These are phyloP conservation scores for Plotosus lineatus DNA, from an alignment of 2,113 vertebrate species.

Conservation along the genomic window DNA sequence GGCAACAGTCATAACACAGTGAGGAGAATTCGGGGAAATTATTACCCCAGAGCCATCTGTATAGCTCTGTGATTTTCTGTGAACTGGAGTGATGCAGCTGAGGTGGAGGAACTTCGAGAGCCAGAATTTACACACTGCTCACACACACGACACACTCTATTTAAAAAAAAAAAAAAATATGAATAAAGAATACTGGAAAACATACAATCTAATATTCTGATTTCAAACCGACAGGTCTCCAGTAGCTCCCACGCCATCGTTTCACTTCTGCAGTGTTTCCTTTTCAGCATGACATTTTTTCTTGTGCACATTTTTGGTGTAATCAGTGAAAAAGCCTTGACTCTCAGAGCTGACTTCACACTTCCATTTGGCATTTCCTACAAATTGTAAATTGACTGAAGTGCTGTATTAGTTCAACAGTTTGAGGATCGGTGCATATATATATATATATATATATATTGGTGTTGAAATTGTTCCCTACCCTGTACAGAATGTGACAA, in stretches of 20 bases:
- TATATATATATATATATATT: too few relatives aligned
- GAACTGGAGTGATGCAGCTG: neutral
- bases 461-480: constrained; percentile 27
- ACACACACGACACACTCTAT: too few relatives aligned
- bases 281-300: neutral
- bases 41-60: neutral
- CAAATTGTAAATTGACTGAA: constrained; percentile 41
- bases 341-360: constrained; percentile 17
- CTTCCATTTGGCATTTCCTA: constrained; percentile 25
- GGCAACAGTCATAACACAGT: neutral
- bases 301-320: neutral
- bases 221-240: neutral
- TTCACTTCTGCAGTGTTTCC: neutral
- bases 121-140: neutral
- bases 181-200: neutral
- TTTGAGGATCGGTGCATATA: too few relatives aligned
- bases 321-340: constrained; percentile 39
- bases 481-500: constrained; percentile 24
- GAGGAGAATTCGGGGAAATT: neutral
- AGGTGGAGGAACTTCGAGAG: neutral
- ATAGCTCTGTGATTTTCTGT: neutral
- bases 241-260: neutral
- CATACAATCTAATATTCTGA: neutral
- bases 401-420: constrained; percentile 35
- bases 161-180: too few relatives aligned